Evolutionary conservation across 2,888 invertebrate species (phyloP).

Genomic region (Zele albiditarsus): DNA sequence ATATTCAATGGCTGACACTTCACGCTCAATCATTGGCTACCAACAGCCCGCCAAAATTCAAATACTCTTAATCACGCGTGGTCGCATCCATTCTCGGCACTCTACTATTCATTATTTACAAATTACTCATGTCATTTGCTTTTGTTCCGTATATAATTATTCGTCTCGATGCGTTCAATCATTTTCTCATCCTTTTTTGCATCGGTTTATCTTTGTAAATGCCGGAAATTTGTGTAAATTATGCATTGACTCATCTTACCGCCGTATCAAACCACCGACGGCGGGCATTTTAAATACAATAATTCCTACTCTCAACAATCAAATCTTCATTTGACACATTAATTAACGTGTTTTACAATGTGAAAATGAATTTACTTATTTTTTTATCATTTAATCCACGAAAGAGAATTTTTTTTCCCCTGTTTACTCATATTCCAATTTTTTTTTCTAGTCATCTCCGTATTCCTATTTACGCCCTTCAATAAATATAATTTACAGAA

Average conservation of each 20-base stretch:
- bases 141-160: not conserved
- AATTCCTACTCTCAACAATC: not conserved
- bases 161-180: not conserved
- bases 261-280: not conserved
- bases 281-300: conserved; percentile 12
- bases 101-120: not conserved
- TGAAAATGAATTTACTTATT: not conserved
- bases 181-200: not conserved
- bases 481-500: too few relatives aligned
- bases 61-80: not conserved
- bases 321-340: not conserved
- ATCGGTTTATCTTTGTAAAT: not conserved
- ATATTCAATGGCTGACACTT: conserved; percentile 29
- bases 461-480: too few relatives aligned
- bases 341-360: not conserved
- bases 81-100: not conserved
- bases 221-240: not conserved
- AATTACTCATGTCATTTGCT: not conserved
- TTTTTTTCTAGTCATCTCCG: too few relatives aligned
- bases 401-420: too few relatives aligned
- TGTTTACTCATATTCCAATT: too few relatives aligned
- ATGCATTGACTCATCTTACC: not conserved
- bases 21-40: conserved; percentile 17
- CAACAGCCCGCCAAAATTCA: conserved; percentile 26
- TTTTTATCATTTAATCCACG: too few relatives aligned